phyloP scores from a whole-genome alignment of 2,113 vertebrate genomes.

The Crotalus viridis region DNA sequence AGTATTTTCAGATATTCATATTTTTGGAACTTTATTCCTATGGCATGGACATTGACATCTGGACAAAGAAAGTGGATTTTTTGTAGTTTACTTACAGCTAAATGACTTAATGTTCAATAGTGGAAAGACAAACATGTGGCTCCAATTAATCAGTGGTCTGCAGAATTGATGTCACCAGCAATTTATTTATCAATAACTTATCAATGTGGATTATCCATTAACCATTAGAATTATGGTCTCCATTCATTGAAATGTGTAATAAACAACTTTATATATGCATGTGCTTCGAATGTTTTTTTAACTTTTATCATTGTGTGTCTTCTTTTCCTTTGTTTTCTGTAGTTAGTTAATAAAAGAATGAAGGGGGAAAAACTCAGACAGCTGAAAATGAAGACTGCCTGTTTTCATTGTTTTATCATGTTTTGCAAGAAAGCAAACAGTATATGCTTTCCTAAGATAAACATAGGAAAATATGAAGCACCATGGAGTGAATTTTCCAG shows the following conservation, averaged over 20 bases:
- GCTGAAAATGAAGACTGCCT: background rate
- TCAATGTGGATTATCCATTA: background rate
- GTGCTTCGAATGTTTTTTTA: background rate
- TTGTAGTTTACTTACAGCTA: background rate
- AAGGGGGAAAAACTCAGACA: background rate
- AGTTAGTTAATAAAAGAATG: background rate
- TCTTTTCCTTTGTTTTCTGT: background rate
- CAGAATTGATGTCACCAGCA: background rate
- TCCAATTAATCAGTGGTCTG: background rate
- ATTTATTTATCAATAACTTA: background rate
- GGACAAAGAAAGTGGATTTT: background rate
- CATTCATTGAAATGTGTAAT: background rate
- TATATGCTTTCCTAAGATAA: background rate
- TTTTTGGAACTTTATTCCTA: background rate
- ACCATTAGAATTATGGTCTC: background rate
- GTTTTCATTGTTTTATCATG: background rate
- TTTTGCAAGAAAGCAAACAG: background rate
- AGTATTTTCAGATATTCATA: background rate
- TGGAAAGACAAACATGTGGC: background rate
- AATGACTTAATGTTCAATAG: background rate
- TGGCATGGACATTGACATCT: background rate
- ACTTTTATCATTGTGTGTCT: background rate
- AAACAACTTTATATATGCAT: background rate
- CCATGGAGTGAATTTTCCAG: background rate
- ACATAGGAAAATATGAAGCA: background rate